These are phyloP conservation scores for Meghimatium bilineatum DNA, from an alignment of 2,888 invertebrate species.

Conservation along the genomic window DNA sequence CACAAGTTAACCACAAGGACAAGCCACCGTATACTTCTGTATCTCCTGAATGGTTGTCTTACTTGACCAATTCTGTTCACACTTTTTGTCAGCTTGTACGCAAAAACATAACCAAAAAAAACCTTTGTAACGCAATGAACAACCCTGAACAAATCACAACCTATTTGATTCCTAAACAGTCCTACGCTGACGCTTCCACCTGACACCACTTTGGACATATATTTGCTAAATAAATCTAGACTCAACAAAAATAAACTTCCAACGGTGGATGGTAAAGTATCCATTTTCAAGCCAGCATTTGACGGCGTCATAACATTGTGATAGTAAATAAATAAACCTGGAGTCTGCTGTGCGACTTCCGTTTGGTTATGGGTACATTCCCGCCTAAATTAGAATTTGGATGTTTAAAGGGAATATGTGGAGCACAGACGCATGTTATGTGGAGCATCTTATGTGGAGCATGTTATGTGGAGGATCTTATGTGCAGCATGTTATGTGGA, in stretches of 20 bases:
- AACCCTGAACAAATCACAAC: neutral
- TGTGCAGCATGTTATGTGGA: neutral
- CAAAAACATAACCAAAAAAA: too few species aligned
- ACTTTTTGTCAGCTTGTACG: too few species aligned
- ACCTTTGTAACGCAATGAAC: too few species aligned
- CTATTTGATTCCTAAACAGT: conserved; percentile 28
- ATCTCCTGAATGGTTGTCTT: too few species aligned
- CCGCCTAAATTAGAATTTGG: neutral
- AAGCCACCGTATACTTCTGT: too few species aligned
- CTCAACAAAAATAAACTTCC: conserved; percentile 25
- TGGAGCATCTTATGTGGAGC: neutral
- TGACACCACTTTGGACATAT: conserved; percentile 30
- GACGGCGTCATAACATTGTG: conserved; percentile 33
- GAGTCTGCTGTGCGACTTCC: neutral
- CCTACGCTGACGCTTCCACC: neutral
- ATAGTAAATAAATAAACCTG: conserved; percentile 3
- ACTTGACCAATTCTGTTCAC: too few species aligned
- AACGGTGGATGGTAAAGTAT: conserved; percentile 1
- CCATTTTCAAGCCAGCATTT: neutral
- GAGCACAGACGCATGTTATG: neutral
- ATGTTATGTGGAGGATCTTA: neutral
- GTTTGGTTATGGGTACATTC: neutral
- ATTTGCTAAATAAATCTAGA: conserved; percentile 39
- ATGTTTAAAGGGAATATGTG: neutral
- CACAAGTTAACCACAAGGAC: too few species aligned